These are phyloP conservation scores for Invenusta paracnida DNA, from an alignment of 2,888 invertebrate species.

Conservation along the genomic window DNA sequence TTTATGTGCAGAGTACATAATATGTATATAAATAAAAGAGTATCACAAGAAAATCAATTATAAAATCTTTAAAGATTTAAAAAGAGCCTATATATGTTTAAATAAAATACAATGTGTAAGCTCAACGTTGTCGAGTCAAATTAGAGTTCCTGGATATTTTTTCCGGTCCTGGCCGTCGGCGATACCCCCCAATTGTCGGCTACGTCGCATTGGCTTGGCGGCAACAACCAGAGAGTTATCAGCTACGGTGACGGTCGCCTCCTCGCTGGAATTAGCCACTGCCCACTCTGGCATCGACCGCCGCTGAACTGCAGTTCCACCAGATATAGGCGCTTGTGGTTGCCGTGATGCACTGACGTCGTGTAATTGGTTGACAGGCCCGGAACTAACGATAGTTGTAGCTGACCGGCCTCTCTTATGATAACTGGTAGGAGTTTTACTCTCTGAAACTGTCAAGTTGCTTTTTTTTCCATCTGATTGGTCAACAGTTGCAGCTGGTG, in stretches of 20 bases:
- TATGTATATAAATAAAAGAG: no score
- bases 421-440: neutral
- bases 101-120: no score
- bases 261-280: neutral
- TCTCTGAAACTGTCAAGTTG: neutral
- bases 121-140: no score
- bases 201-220: neutral
- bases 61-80: no score
- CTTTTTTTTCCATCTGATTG: no score
- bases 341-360: no score
- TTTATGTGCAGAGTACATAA: no score
- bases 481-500: no score
- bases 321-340: neutral
- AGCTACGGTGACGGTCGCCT: neutral
- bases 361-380: neutral
- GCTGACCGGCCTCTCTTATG: no score
- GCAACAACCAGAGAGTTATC: neutral
- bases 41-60: no score
- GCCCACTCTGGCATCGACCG: neutral
- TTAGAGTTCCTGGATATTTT: neutral
- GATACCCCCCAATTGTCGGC: neutral
- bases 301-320: neutral
- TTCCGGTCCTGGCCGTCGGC: neutral
- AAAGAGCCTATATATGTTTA: no score
- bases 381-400: neutral